Evolutionary conservation across 1,140 invertebrate species (phyloP), one percentile per base, ranked within the genome.

Genomic region (Brachionus manjavacas): DNA sequence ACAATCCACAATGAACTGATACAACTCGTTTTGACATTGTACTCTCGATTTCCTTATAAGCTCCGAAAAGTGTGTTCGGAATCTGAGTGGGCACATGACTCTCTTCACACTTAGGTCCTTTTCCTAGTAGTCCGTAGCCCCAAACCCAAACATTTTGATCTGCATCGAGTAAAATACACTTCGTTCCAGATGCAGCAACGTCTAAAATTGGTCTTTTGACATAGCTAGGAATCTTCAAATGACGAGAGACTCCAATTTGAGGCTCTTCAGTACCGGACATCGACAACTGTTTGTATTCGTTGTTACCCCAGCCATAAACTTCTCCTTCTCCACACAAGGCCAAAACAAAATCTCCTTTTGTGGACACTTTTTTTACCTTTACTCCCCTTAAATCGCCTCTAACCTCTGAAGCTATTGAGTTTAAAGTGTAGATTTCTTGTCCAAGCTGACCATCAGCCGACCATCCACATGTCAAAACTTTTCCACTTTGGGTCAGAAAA

Each of bases 301-400:
- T 94, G 88, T 97, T 98, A 23, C 97, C 96, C 96, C 96, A 99
- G 0, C 96, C 96, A 91, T 97, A 98, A 1, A 97, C 91, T 87
- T 97, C 94, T 20, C 96, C 96, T 88, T 93, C 93, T 86, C 96
- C 95, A 94, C 88, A 76, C 91, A 89, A 72, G 39, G 96, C 96
- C 68, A 99, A 88, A 35, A 95, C 93, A 91, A 94, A 96, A 89
- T 97, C 96, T 7, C 92, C 94, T 60, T 92, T 90, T 74, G 93
- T 94, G 0, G 94, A 91, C 0, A 98, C 86, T 88, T 95, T 93
- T 20, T 93, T 90, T 85, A 98, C 95, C 85, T 91, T 93, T 89
- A 96, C 94, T 20, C 87, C 87, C 85, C 92, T 91, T 41, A 98
- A 92, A 87, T 97, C 96, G 9, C 96, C 96, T 85, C 90, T 90